phyloP scores from a whole-genome alignment of 2,888 invertebrate species.

The Morinoia aosen region DNA sequence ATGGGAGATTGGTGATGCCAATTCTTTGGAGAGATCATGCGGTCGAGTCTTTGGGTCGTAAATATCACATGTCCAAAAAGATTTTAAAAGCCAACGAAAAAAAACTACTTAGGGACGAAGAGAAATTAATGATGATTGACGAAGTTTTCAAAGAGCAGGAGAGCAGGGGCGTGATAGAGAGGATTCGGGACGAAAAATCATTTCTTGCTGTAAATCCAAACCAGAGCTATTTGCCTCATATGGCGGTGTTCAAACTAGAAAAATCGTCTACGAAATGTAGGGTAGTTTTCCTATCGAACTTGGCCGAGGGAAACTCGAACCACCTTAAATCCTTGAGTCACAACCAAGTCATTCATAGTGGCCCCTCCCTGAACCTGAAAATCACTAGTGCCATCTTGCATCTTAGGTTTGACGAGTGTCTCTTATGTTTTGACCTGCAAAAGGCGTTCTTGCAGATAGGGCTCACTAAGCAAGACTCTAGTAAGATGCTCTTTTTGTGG shows the following conservation, averaged over 20 bases:
- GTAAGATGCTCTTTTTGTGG: not conserved
- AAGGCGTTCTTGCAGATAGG: too few relatives aligned
- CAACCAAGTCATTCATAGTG: not conserved
- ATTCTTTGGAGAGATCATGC: not conserved
- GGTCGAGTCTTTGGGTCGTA: not conserved
- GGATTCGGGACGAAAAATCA: not conserved
- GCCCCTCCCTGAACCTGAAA: not conserved
- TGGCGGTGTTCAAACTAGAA: not conserved
- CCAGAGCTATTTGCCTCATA: not conserved
- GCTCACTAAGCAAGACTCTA: not conserved
- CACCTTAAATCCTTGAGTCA: not conserved
- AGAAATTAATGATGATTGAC: not conserved
- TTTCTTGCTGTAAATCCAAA: not conserved
- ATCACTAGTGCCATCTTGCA: not conserved
- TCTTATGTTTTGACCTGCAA: too few relatives aligned
- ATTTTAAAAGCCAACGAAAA: not conserved
- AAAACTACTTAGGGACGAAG: not conserved
- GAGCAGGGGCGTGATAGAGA: not conserved
- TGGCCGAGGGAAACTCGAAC: not conserved
- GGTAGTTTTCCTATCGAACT: not conserved
- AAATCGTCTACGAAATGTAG: slow-evolving; percentile 11
- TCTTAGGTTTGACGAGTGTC: too few relatives aligned
- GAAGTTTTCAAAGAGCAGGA: not conserved
- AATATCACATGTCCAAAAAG: not conserved
- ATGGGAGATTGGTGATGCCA: too few relatives aligned